A percentile compares a stretch with the other conserved stretches of the same genome.
phyloP scores from a whole-genome alignment of 1,140 invertebrate genomes.

The Drosophila lini region DNA sequence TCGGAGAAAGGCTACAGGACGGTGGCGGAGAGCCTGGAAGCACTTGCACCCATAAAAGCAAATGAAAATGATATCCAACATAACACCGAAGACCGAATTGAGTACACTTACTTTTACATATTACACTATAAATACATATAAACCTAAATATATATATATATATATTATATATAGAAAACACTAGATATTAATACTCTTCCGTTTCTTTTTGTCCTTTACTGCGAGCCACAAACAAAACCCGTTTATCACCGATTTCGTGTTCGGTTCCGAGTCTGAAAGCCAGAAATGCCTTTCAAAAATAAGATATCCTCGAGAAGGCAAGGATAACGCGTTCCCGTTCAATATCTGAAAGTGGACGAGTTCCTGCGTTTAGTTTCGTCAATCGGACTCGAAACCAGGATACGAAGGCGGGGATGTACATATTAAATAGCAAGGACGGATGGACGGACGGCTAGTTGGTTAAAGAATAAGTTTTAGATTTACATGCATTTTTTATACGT shows the following conservation, averaged over 20 bases:
- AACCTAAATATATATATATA: conserved; percentile 31
- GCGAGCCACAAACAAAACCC: conserved; percentile 26
- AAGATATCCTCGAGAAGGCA: not conserved
- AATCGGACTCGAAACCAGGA: not conserved
- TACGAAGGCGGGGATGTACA: conserved; percentile 11
- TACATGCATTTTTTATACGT: conserved; percentile 77
- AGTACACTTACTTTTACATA: conserved; percentile 63
- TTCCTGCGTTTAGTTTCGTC: not conserved
- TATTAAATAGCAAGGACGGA: conserved; percentile 16
- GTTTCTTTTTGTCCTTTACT: conserved; percentile 44
- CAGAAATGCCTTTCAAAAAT: not conserved
- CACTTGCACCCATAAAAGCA: conserved; percentile 20
- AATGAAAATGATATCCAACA: conserved; percentile 35
- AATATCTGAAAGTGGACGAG: not conserved
- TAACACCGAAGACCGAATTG: conserved; percentile 62
- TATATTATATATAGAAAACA: conserved; percentile 33
- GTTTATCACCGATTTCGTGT: conserved; percentile 14
- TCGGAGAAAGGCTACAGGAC: not conserved
- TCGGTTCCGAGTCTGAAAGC: not conserved
- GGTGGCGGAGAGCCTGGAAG: not conserved
- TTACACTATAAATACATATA: conserved; percentile 47
- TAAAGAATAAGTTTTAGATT: conserved; percentile 74
- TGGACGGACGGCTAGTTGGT: conserved; percentile 48
- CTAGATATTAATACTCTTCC: conserved; percentile 45
- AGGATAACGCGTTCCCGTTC: not conserved